Conservation (phyloP, 2,797 vertebrate species). For the Cyclopterus lumpus region DNA sequence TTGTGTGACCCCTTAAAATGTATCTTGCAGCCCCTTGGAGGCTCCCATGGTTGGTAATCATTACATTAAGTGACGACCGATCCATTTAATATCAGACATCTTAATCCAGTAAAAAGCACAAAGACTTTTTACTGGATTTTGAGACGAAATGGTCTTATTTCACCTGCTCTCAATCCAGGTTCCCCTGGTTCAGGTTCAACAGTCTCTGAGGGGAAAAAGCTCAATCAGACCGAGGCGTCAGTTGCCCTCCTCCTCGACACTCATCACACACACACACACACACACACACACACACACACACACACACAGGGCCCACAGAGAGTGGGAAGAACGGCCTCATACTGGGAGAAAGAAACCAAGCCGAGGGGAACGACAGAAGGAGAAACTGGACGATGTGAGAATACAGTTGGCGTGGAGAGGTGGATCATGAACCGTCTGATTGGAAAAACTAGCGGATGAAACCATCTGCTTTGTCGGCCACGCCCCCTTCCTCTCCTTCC, state of each 20-base stretch:
- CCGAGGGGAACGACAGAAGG: background rate
- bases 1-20: background rate
- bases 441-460: background rate
- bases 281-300: too few relatives aligned
- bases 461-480: background rate
- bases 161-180: conserved; percentile 18
- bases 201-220: conserved; percentile 25
- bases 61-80: background rate
- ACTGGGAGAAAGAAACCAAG: background rate
- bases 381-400: conserved; percentile 10
- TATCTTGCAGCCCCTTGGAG: background rate
- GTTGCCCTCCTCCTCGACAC: background rate
- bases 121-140: too few relatives aligned
- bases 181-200: conserved; percentile 29
- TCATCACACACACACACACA: conserved; percentile 29
- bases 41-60: too few relatives aligned
- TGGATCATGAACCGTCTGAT: background rate
- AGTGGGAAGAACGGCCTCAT: conserved; percentile 28
- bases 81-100: background rate
- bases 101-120: background rate
- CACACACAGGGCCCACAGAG: conserved; percentile 12
- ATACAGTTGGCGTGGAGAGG: background rate
- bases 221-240: conserved; percentile 37
- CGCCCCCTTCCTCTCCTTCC: background rate
- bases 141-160: conserved; percentile 22